These are phyloP conservation scores for Papilio aristodemus DNA, from an alignment of 1,140 invertebrate genomes.

Conservation along the genomic window DNA sequence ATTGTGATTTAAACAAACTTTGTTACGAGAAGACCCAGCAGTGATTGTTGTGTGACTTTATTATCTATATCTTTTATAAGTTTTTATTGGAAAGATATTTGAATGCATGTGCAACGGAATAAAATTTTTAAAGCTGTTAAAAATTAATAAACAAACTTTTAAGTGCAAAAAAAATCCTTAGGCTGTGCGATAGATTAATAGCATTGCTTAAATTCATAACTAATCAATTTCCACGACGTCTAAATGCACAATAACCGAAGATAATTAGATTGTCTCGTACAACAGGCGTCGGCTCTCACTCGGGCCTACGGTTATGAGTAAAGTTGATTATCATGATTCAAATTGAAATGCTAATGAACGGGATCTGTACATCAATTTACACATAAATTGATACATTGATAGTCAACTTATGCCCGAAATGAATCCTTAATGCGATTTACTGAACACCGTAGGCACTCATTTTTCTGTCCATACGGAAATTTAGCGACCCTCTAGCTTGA, in stretches of 20 bases:
- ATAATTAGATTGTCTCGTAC: conserved; percentile 22
- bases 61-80: too few species aligned
- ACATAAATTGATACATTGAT: conserved; percentile 21
- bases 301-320: neutral
- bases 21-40: too few species aligned
- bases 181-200: neutral
- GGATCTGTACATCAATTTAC: conserved; percentile 20
- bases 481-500: neutral
- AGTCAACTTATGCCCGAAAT: conserved; percentile 5
- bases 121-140: too few species aligned
- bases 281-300: conserved; percentile 13
- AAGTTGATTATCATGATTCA: conserved; percentile 22
- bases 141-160: too few species aligned
- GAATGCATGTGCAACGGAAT: too few species aligned
- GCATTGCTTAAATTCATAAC: conserved; percentile 15
- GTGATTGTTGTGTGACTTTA: too few species aligned
- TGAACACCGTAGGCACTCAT: neutral
- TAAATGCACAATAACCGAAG: conserved; percentile 22
- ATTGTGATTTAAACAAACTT: too few species aligned
- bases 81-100: too few species aligned
- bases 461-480: neutral
- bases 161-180: conserved; percentile 13
- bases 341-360: conserved; percentile 24
- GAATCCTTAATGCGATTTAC: neutral
- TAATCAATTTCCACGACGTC: conserved; percentile 11